Base-by-base conservation (phyloP, 2,113 vertebrate species). In the Camelus dromedarius region DNA sequence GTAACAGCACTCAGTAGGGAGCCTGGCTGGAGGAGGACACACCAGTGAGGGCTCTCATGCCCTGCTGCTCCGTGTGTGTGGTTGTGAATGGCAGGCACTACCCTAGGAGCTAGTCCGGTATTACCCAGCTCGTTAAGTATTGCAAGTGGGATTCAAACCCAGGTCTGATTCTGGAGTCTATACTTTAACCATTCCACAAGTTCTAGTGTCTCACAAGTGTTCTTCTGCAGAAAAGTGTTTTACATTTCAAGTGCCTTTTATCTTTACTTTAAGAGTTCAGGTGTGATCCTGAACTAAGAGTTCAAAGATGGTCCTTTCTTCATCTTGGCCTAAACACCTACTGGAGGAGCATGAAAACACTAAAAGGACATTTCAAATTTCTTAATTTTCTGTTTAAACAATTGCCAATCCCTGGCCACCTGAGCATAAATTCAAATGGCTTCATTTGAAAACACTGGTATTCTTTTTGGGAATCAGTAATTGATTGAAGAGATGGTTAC, bases 401-500 rank as follows among this genome's bases (percentile, higher is more conserved):
- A 84, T 9, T 79, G 48, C 16, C 16, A 85, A 89, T 32, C 70
- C 69, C 32, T 85, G 52, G 58, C 5, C 77, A 46, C 56, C 32
- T 86, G 81, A 54, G 6, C n/a, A 76, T 54, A 67, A 48, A 86
- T 46, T 91, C 62, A 82, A 93, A 93, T 89, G 32, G 62, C 11
- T 91, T 82, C 67, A 14, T 73, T 73, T 58, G 32, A 92, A 98
- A 94, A 72, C 84, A 96, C 73, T 86, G 48, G 83, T 95, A 92
- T 87, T 97, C 87, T 94, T 81, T 98, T 93, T 77, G 60, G 58
- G 87, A 98, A 97, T 97, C 67, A 98, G 83, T 85, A 76, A 56
- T 14, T 91, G 75, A n/a, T 93, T 96, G 58, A 97, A 98, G 70
- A n/a, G 58, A 97, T 72, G 76, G 16, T 76, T 42, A 73, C 38